These are phyloP conservation scores for Montipora efflorescens DNA, from an alignment of 64 coral and sea anemone genomes.

Conservation along the genomic window DNA sequence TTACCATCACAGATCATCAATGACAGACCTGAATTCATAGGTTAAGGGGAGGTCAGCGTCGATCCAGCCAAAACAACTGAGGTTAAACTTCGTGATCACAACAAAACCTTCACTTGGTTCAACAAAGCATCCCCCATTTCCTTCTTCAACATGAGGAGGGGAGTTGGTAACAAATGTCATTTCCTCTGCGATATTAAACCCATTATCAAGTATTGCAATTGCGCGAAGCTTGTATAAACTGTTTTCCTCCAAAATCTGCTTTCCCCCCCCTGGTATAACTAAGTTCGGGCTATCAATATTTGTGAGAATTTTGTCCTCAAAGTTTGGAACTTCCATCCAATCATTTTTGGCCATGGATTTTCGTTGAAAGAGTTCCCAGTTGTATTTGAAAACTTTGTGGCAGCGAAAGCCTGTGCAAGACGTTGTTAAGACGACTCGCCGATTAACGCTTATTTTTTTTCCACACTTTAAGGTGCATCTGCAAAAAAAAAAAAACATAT, in stretches of 20 bases:
- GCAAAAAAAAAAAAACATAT: not conserved
- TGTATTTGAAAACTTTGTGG: constrained; percentile 56
- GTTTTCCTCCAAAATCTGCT: constrained; percentile 17
- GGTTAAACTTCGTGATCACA: constrained; percentile 57
- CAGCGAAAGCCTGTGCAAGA: constrained; percentile 72
- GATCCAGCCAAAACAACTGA: constrained; percentile 54
- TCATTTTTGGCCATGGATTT: not conserved
- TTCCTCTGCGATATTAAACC: not conserved
- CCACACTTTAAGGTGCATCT: constrained; percentile 81
- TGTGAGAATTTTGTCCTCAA: constrained; percentile 49
- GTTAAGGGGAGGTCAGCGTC: constrained; percentile 68
- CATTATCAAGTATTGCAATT: not conserved
- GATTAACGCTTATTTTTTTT: constrained; percentile 49
- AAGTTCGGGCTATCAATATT: constrained; percentile 69
- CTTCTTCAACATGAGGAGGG: constrained; percentile 4
- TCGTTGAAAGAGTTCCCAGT: constrained; percentile 66
- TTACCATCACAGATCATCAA: not conserved
- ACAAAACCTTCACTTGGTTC: constrained; percentile 55
- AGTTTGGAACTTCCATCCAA: constrained; percentile 44
- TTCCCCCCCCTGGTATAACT: constrained; percentile 59
- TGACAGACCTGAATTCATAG: constrained; percentile 74
- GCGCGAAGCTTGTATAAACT: not conserved
- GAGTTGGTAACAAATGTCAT: constrained; percentile 75
- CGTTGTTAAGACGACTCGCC: constrained; percentile 59
- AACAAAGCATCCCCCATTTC: constrained; percentile 36